Percentiles rank a stretch among this genome's conserved stretches.
Evolutionary conservation across 2,113 vertebrate species (phyloP).

Genomic region (Vidua macroura): DNA sequence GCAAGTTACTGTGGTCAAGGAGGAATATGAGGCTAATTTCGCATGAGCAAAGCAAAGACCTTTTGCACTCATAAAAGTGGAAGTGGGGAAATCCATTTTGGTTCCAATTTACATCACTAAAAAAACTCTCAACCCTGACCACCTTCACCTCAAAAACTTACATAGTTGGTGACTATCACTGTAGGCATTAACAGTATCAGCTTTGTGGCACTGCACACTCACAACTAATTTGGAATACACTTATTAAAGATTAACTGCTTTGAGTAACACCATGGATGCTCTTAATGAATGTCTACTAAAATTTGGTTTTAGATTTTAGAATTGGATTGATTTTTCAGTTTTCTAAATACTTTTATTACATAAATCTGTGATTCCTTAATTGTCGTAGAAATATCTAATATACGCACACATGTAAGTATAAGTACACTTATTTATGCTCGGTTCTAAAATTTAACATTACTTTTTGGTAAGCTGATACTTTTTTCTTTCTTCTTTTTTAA

Average conservation of each 20-base stretch:
- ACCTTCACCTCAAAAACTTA: neutral
- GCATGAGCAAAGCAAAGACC: neutral
- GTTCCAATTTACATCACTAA: neutral
- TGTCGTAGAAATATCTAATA: neutral
- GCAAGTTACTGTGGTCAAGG: neutral
- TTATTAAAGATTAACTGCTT: neutral
- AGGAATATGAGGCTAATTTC: neutral
- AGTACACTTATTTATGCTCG: neutral
- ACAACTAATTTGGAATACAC: neutral
- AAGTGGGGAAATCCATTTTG: neutral
- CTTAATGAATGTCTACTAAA: neutral
- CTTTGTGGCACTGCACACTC: neutral
- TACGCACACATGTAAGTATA: rapidly evolving
- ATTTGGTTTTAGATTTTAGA: neutral
- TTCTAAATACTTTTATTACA: neutral
- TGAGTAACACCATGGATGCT: neutral
- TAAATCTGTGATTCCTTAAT: neutral
- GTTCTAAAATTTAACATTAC: neutral
- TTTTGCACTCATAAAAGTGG: neutral
- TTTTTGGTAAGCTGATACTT: neutral
- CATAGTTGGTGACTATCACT: no score
- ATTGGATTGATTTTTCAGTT: neutral
- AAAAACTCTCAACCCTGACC: neutral
- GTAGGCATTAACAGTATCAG: neutral
- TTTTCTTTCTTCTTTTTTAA: neutral